A percentile compares a stretch with the other conserved stretches of the same genome.
These are phyloP conservation scores for Danionella dracula DNA, from an alignment of 2,797 vertebrate species.

Conservation along the genomic window DNA sequence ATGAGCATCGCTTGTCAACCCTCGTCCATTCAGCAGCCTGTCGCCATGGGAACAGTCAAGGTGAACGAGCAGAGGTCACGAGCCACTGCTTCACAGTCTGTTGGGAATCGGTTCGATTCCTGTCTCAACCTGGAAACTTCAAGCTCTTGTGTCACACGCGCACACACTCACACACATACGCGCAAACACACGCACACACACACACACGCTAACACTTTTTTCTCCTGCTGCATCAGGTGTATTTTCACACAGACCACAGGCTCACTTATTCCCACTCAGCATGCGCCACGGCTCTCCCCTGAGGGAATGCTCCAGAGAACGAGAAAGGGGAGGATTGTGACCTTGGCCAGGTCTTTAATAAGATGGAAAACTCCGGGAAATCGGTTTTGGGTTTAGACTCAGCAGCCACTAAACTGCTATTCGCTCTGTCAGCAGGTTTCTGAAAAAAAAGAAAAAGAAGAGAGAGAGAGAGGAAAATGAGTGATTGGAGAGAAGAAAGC, in stretches of 20 bases:
- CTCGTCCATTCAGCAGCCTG: background rate
- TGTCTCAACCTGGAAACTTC: background rate
- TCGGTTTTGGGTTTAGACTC: background rate
- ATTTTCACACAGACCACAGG: background rate
- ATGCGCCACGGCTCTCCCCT: background rate
- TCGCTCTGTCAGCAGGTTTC: slow-evolving; percentile 38
- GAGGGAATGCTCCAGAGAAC: background rate
- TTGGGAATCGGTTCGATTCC: background rate
- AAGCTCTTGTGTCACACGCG: background rate
- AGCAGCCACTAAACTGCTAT: slow-evolving; percentile 18
- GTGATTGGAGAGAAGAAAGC: background rate
- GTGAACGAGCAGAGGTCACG: slow-evolving; percentile 13
- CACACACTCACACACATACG: background rate
- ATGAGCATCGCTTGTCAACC: background rate
- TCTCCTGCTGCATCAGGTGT: slow-evolving; percentile 4
- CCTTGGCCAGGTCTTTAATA: slow-evolving; percentile 19
- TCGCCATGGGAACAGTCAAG: slow-evolving; percentile 14
- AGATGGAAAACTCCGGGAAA: slow-evolving; percentile 18
- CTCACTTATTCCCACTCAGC: background rate
- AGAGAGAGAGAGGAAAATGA: background rate
- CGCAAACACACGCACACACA: background rate
- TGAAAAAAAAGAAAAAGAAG: background rate
- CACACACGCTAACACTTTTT: background rate
- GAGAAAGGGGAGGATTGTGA: slow-evolving; percentile 14
- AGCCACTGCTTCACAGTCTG: background rate